phyloP scores from a whole-genome alignment of 2,113 vertebrate species.

The Notothenia coriiceps region DNA sequence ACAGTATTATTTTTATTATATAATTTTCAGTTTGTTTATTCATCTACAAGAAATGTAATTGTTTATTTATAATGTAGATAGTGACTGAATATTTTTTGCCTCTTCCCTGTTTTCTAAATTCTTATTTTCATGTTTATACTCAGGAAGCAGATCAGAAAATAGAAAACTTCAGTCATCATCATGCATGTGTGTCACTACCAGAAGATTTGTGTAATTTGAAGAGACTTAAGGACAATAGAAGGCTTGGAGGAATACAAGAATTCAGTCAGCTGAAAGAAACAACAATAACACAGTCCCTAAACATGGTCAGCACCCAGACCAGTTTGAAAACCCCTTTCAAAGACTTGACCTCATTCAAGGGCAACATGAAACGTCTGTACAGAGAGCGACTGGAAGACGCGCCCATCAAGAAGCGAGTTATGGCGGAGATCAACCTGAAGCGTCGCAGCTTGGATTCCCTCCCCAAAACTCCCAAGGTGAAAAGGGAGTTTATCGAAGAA shows the following conservation, averaged over 20 bases:
- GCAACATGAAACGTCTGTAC: conserved; percentile 86
- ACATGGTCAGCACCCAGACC: conserved; percentile 90
- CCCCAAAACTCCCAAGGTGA: conserved; percentile 88
- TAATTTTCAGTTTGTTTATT: conserved; percentile 39
- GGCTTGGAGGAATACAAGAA: conserved; percentile 51
- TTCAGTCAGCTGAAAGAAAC: conserved; percentile 43
- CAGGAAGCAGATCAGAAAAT: conserved; percentile 68
- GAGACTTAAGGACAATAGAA: conserved; percentile 43
- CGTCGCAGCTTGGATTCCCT: conserved; percentile 84
- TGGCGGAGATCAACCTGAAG: conserved; percentile 90
- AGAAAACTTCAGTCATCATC: conserved; percentile 67
- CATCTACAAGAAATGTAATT: not conserved
- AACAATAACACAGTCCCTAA: conserved; percentile 59
- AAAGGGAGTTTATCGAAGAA: conserved; percentile 91
- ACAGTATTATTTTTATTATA: conserved; percentile 27
- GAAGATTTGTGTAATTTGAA: conserved; percentile 76
- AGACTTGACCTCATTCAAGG: conserved; percentile 84
- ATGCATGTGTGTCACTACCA: conserved; percentile 75
- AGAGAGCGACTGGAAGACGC: conserved; percentile 88
- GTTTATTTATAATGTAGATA: conserved; percentile 13
- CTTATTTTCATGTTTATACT: conserved; percentile 4
- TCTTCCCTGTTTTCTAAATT: conserved; percentile 29
- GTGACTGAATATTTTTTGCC: not conserved
- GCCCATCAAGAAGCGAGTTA: conserved; percentile 91
- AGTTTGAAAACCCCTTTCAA: conserved; percentile 86